Conservation (phyloP, 53 echinoderm and acorn worm genomes). For the Mesocentrotus franciscanus region DNA sequence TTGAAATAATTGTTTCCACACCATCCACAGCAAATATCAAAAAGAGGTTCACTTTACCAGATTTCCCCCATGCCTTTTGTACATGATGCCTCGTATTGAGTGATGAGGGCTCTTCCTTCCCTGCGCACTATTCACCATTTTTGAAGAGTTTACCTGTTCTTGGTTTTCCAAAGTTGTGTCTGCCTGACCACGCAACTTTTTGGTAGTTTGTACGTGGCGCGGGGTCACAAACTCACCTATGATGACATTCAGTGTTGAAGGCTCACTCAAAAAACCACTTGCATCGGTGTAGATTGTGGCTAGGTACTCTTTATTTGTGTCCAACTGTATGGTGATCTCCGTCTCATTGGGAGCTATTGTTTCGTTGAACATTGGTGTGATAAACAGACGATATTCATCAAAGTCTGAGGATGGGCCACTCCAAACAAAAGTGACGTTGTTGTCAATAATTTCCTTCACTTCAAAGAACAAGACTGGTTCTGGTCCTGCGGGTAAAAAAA, state of each 20-base stretch:
- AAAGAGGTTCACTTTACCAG: no score
- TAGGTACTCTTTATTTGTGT: background rate
- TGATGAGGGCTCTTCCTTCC: no score
- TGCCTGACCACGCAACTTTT: no score
- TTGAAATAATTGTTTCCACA: no score
- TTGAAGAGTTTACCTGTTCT: no score
- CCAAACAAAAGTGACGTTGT: conserved; percentile 54
- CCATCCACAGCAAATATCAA: no score
- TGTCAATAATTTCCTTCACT: background rate
- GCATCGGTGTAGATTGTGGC: conserved; percentile 14
- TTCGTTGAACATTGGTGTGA: background rate
- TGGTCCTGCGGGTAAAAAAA: conserved; percentile 12
- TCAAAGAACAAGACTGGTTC: conserved; percentile 53
- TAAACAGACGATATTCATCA: background rate
- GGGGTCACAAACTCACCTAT: conserved; percentile 15
- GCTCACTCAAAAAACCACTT: no score
- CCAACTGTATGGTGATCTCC: background rate
- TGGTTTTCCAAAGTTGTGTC: no score
- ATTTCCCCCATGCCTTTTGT: no score
- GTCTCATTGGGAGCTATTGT: background rate
- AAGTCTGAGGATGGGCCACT: conserved; percentile 23
- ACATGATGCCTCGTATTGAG: no score
- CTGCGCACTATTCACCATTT: background rate
- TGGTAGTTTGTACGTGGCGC: no score
- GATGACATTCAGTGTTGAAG: conserved; percentile 32